Percentiles rank a stretch among this genome's conserved stretches.
These are phyloP conservation scores for Norana najaformis DNA, from an alignment of 2,888 invertebrate species.

Conservation along the genomic window DNA sequence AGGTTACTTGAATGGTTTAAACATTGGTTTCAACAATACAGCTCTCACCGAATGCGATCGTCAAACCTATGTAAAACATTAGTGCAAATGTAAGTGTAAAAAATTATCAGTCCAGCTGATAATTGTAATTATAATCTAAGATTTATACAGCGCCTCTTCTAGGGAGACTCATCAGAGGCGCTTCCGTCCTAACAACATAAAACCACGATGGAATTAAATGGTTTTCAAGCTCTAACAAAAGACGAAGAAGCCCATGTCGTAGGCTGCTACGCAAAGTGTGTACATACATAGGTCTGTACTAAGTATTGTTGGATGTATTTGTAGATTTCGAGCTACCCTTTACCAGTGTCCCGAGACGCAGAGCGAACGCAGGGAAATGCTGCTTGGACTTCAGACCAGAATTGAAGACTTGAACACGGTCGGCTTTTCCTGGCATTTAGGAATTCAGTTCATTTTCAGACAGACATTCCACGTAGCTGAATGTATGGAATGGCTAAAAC, in stretches of 20 bases:
- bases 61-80: too few relatives aligned
- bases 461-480: not conserved
- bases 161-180: too few relatives aligned
- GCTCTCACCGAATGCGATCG: not conserved
- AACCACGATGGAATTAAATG: too few relatives aligned
- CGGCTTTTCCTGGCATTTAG: not conserved
- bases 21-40: not conserved
- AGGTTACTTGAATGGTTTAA: not conserved
- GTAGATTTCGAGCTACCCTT: conserved; percentile 85
- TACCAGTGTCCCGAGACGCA: conserved; percentile 98
- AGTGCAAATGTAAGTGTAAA: too few relatives aligned
- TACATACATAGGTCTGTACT: not conserved
- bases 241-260: too few relatives aligned
- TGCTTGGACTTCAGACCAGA: conserved; percentile 95
- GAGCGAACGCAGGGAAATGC: conserved; percentile 94
- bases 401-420: conserved; percentile 82
- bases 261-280: too few relatives aligned
- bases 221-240: too few relatives aligned
- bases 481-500: not conserved
- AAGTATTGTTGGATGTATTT: not conserved
- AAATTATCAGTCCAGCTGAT: too few relatives aligned
- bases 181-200: too few relatives aligned
- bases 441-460: not conserved
- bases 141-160: too few relatives aligned
- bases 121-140: too few relatives aligned